Base-by-base conservation (phyloP, 2,113 vertebrate species). In the Gallinago undulata region DNA sequence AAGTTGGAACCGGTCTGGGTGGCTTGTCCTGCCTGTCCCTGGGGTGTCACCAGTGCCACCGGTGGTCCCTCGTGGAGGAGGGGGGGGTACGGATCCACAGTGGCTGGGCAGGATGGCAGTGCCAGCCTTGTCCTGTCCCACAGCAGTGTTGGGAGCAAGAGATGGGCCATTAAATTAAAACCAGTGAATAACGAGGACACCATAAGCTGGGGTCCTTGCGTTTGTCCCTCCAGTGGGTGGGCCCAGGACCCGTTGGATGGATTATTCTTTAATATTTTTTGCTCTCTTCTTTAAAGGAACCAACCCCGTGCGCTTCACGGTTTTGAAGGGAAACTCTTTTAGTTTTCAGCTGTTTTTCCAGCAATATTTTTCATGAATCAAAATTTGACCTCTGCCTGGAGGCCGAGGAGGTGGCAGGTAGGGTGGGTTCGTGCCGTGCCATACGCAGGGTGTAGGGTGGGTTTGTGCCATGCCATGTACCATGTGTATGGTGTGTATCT, bases 401-500 rank as follows among this genome's bases (percentile, higher is more conserved):
- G 56, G 56, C 56, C 22, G 55, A 23, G 55, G 73, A 25, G 39
- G 63, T 12, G 31, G 67, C 2, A 10, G 15, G 7, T 5, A 2
- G 69, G 69, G 33, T 22, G 56, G 30, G 55, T 50, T 50, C 31
- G n/a, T 56, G 9, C 51, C 10, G 9, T 33, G 23, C 59, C n/a
- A 6, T 37, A 4, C 4, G 3, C 4, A 4, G 6, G 10, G 0
- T 2, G 1, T 0, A 2, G 24, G 16, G 35, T 24, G 53, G 19
- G 45, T 14, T 3, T 12, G 43, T 33, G 37, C n/a, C 8, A 1
- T 31, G 47, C 81, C 31, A 1, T 31, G 5, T 2, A 3, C 10
- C 0, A 1, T 1, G 39, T 6, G 19, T 14, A n/a, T 39, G 76
- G 60, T 21, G 39, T 39, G 39, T 39, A 12, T 39, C 12, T 39